phyloP scores from a whole-genome alignment of 1,140 invertebrate genomes.

The Euborellia annulipes region DNA sequence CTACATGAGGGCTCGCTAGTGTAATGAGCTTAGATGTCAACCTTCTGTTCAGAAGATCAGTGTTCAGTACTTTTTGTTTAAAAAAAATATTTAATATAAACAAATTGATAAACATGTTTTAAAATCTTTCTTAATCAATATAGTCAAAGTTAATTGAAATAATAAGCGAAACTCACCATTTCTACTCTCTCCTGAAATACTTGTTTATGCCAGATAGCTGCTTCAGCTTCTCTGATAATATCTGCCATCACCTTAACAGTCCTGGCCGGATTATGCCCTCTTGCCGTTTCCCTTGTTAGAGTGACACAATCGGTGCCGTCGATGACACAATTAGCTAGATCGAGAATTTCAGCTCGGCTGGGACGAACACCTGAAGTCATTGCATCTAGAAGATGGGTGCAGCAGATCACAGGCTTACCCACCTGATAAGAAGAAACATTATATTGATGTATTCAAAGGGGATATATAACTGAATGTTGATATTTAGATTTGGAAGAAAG shows the following conservation, averaged over 20 bases:
- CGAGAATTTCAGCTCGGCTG: slow-evolving; percentile 37
- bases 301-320: slow-evolving; percentile 49
- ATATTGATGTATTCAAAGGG: too few relatives aligned
- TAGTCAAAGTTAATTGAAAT: too few relatives aligned
- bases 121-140: too few relatives aligned
- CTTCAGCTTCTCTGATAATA: slow-evolving; percentile 43
- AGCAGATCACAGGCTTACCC: slow-evolving; percentile 43
- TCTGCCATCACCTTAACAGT: slow-evolving; percentile 27
- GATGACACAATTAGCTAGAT: slow-evolving; percentile 50
- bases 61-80: too few relatives aligned
- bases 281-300: slow-evolving; percentile 44
- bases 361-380: slow-evolving; percentile 38
- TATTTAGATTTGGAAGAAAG: too few relatives aligned
- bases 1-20: too few relatives aligned
- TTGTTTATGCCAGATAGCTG: slow-evolving; percentile 44
- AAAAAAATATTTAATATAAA: too few relatives aligned
- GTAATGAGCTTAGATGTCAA: too few relatives aligned
- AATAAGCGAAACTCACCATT: slow-evolving; percentile 9
- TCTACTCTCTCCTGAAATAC: slow-evolving; percentile 37
- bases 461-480: too few relatives aligned
- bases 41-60: too few relatives aligned
- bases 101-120: too few relatives aligned
- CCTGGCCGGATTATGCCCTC: slow-evolving; percentile 31
- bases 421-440: slow-evolving; percentile 3
- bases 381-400: slow-evolving; percentile 38